phyloP scores from a whole-genome alignment of 2,888 invertebrate genomes.

The Coelinius sp. region DNA sequence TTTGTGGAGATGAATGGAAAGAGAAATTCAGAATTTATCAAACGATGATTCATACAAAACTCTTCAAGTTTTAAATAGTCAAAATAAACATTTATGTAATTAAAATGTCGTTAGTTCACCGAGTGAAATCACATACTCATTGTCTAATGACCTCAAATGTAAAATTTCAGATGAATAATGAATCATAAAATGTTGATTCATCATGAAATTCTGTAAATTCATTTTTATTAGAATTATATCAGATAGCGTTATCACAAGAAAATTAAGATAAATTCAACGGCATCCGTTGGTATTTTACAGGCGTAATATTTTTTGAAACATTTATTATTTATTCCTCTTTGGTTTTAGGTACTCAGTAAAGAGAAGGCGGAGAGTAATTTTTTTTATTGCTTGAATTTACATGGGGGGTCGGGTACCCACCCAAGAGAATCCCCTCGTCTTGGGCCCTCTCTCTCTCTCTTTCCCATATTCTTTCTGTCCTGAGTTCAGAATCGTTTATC shows the following conservation, averaged over 20 bases:
- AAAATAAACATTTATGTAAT: too few species aligned
- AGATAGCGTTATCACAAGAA: neutral
- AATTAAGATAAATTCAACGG: neutral
- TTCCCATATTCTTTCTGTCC: conserved; percentile 9
- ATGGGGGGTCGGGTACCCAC: conserved; percentile 18
- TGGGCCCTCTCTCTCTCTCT: neutral
- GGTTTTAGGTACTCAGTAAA: neutral
- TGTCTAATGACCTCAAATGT: too few species aligned
- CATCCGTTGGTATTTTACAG: neutral
- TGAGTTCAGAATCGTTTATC: conserved; percentile 22
- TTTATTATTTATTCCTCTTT: neutral
- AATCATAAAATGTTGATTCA: too few species aligned
- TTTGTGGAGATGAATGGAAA: too few species aligned
- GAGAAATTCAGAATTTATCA: too few species aligned
- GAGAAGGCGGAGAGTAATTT: conserved; percentile 11
- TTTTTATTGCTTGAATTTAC: conserved; percentile 25
- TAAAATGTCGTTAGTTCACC: too few species aligned
- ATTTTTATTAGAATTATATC: neutral
- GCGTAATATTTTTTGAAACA: neutral
- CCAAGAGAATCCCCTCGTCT: conserved; percentile 11
- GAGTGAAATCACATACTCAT: too few species aligned
- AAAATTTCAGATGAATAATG: too few species aligned
- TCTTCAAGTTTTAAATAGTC: too few species aligned
- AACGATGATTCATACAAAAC: too few species aligned
- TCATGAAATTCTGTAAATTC: neutral